Percentiles rank a stretch among this genome's conserved stretches.
phyloP scores from a whole-genome alignment of 1,140 invertebrate genomes.

The Chironomus tepperi region DNA sequence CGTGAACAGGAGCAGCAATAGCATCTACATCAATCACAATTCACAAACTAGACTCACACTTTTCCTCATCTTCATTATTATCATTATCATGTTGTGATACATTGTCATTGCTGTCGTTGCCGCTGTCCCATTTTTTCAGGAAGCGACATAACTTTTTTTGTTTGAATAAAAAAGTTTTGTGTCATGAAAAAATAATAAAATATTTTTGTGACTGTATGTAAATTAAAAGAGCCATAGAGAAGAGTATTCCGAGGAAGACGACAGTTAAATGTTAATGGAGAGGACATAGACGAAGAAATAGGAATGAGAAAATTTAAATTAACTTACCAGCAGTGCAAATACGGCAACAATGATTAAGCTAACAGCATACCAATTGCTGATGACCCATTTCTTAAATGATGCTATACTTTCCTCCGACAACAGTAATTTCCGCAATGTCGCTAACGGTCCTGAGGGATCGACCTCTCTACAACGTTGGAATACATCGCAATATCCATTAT shows the following conservation, averaged over 20 bases:
- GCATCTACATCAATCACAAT: too few species aligned
- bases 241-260: too few species aligned
- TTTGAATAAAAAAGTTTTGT: conserved; percentile 25
- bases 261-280: too few species aligned
- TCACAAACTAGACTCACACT: too few species aligned
- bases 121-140: not conserved
- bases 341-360: conserved; percentile 63
- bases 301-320: not conserved
- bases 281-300: too few species aligned
- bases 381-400: conserved; percentile 74
- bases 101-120: not conserved
- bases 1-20: too few species aligned
- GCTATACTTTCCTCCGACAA: conserved; percentile 83
- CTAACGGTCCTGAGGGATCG: conserved; percentile 89
- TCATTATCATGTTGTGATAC: too few species aligned
- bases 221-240: too few species aligned
- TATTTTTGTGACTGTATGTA: too few species aligned
- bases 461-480: conserved; percentile 95
- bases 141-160: conserved; percentile 18
- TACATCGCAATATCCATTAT: conserved; percentile 98
- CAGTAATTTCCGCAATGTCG: conserved; percentile 75
- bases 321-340: conserved; percentile 66
- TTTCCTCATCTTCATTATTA: too few species aligned
- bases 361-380: conserved; percentile 77
- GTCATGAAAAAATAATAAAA: not conserved